Conservation (phyloP, 2,113 vertebrate genomes). For the Psettodes erumei region DNA sequence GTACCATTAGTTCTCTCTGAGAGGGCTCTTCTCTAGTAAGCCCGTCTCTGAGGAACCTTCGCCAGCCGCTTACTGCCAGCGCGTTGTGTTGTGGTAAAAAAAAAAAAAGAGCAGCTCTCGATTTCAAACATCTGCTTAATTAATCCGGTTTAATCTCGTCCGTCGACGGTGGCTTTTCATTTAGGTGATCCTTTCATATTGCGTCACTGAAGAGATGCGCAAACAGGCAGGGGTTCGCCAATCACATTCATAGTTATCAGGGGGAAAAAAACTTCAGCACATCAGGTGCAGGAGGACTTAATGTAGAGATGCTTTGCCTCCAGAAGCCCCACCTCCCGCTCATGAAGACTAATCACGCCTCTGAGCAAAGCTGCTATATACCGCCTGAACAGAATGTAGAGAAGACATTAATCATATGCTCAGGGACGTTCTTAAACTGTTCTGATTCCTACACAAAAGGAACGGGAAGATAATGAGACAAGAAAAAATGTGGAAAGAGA, state of each 20-base stretch:
- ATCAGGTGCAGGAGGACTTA: not conserved
- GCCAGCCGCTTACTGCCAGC: slow-evolving; percentile 1
- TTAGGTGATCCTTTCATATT: not conserved
- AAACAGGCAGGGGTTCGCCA: not conserved
- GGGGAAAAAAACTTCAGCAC: not conserved
- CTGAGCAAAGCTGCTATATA: slow-evolving; percentile 18
- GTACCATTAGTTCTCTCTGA: slow-evolving; percentile 33
- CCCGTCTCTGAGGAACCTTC: slow-evolving; percentile 15
- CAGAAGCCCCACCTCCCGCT: slow-evolving; percentile 2
- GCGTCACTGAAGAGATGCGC: not conserved
- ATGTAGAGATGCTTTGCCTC: slow-evolving; percentile 10
- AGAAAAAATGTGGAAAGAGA: slow-evolving; percentile 28
- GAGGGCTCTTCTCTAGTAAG: slow-evolving; percentile 2
- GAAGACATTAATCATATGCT: slow-evolving; percentile 62
- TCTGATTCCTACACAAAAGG: slow-evolving; percentile 49
- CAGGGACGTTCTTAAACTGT: slow-evolving; percentile 55
- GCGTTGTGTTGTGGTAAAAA: not conserved
- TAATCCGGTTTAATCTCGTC: slow-evolving; percentile 10
- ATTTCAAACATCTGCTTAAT: slow-evolving; percentile 32
- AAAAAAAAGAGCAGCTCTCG: not conserved
- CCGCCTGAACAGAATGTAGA: slow-evolving; percentile 23
- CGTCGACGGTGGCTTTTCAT: not conserved
- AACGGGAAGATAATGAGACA: slow-evolving; percentile 61
- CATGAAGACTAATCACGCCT: slow-evolving; percentile 44
- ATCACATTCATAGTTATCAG: not conserved